These are phyloP conservation scores for Rallus crepitans DNA, from an alignment of 2,797 vertebrate genomes.

Conservation along the genomic window DNA sequence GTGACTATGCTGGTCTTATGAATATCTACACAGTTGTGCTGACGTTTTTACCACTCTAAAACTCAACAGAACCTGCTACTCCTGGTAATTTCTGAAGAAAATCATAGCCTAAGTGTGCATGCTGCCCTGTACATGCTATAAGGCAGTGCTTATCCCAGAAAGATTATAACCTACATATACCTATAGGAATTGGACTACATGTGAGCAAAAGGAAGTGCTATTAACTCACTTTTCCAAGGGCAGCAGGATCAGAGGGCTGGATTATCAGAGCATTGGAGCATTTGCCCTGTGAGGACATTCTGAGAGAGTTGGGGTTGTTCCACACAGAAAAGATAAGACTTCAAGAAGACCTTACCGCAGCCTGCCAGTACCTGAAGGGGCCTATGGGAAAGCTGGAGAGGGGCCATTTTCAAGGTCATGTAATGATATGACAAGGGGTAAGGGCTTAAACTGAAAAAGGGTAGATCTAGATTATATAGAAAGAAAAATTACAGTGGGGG, in stretches of 20 bases:
- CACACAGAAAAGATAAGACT: no score
- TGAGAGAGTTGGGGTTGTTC: no score
- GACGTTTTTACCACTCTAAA: not conserved
- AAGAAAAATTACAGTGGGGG: no score
- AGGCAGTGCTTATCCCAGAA: not conserved
- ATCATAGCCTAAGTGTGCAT: not conserved
- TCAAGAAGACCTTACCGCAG: no score
- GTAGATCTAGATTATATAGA: no score
- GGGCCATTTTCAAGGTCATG: no score
- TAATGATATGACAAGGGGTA: no score
- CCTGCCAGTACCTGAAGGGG: no score
- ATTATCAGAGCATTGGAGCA: no score
- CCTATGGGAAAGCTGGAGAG: no score
- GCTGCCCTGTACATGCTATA: not conserved
- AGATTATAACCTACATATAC: not conserved
- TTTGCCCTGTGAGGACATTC: no score
- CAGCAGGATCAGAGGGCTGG: not conserved
- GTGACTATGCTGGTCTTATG: not conserved
- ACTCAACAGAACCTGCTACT: not conserved
- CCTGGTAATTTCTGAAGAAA: not conserved
- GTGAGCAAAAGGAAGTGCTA: not conserved
- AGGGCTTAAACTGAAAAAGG: no score
- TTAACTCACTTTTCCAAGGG: not conserved
- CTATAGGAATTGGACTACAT: not conserved
- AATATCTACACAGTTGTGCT: not conserved